Base-by-base conservation (phyloP, 2,888 invertebrate genomes). In the Limnephilus auricula region DNA sequence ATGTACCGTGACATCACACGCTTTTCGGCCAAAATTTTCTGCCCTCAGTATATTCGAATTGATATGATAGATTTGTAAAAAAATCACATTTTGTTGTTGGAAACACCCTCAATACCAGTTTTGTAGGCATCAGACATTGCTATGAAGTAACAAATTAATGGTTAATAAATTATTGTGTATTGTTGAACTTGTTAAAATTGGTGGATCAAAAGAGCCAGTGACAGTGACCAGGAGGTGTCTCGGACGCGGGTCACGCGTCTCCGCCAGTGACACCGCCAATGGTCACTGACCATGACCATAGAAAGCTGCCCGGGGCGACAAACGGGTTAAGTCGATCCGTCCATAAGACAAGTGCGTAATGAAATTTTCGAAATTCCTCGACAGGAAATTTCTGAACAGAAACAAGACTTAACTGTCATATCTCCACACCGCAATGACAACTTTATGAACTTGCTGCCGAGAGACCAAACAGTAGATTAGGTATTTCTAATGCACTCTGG, bases 281-380 rank as follows among this genome's bases (percentile, higher is more conserved):
- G 65, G 65, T n/a, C 65, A 65, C 65, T n/a, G 65, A 65, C 65
- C 65, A n/a, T 65, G 65, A 32, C 87, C 40, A 31, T 79, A 79
- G 87, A 88, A 88, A 88, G 87, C 79, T 13, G 78, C 87, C 87
- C n/a, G 32, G 25, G 87, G 87, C 87, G 34, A 34, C 86, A 86
- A 45, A 45, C 86, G 87, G 78, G 87, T 88, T 78, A n/a, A 88
- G 34, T 32, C 87, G 86, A 78, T 31, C 78, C 18, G 87, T 15
- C 87, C 87, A 88, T 88, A 88, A 88, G 65, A 78, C 87, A 88
- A 78, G 78, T 78, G 87, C 87, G n/a, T 65, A 78, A 78, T 88
- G 87, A 88, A 88, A 88, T 88, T 88, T 78, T 88, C n/a, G 65
- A 88, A 65, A 88, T 88, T 88, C 87, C 78, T 30, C 31, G 65